These are phyloP conservation scores for Lepus townsendii DNA, from an alignment of 2,797 vertebrate genomes.

Conservation along the genomic window DNA sequence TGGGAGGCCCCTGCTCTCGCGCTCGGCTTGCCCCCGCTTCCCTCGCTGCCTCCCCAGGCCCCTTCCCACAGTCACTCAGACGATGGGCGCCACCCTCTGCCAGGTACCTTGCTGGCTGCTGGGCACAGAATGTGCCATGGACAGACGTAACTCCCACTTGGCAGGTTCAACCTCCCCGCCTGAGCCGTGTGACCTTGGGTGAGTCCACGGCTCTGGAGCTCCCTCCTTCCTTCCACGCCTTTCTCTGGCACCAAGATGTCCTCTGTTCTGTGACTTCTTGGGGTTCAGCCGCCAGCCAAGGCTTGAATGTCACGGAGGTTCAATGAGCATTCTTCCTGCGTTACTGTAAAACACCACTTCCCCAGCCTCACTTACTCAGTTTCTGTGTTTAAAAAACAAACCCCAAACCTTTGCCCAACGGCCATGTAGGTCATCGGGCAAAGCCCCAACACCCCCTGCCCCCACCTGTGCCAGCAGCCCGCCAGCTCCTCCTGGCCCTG, in stretches of 20 bases:
- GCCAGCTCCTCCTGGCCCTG: neutral
- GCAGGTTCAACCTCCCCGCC: neutral
- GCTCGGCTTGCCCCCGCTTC: neutral
- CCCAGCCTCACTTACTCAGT: neutral
- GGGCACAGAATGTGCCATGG: neutral
- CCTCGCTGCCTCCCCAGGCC: neutral
- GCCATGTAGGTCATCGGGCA: neutral
- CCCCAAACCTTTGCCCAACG: neutral
- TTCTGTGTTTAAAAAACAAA: constrained; percentile 63
- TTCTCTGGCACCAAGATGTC: neutral
- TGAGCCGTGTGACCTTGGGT: neutral
- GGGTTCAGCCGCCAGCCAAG: neutral
- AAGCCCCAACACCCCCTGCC: neutral
- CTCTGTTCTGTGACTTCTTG: neutral
- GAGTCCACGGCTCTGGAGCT: neutral
- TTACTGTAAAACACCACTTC: constrained; percentile 35
- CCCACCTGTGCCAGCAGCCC: neutral
- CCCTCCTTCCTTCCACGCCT: neutral
- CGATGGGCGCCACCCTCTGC: neutral
- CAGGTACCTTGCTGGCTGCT: neutral
- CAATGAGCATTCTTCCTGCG: neutral
- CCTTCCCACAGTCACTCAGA: neutral
- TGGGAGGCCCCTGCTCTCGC: accelerated
- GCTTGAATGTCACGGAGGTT: neutral
- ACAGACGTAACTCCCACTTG: neutral